Conservation (phyloP, 2,113 vertebrate genomes). For the Grammomys surdaster region DNA sequence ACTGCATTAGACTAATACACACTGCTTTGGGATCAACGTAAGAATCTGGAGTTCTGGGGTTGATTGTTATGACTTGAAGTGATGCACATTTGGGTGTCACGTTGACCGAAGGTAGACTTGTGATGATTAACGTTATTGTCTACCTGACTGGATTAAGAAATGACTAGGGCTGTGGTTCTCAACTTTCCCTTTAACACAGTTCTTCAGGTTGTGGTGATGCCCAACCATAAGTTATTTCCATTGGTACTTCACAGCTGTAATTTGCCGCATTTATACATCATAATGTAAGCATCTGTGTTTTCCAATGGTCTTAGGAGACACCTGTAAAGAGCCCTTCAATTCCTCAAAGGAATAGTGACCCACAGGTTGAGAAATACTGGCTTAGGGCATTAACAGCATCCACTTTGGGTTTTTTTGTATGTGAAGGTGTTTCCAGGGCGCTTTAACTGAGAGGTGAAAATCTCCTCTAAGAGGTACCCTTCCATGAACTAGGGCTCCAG, state of each 20-base stretch:
- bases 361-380: background rate
- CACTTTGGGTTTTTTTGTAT: background rate
- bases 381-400: too few species aligned
- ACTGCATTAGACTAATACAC: background rate
- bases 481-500: background rate
- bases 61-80: too few species aligned
- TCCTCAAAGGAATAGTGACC: background rate
- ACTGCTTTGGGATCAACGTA: background rate
- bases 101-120: background rate
- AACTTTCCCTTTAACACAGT: background rate
- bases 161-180: background rate
- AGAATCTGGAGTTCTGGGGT: background rate
- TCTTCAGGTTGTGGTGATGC: background rate
- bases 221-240: background rate
- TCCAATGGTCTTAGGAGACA: background rate
- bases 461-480: too few species aligned
- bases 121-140: too few species aligned
- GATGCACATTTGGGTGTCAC: background rate
- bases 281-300: background rate
- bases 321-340: background rate
- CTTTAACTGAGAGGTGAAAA: background rate
- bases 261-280: background rate
- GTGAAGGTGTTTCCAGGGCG: background rate
- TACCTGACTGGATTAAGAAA: background rate
- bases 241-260: background rate